Base-by-base conservation (phyloP, 2,113 vertebrate genomes). In the Trochalopteron elliotii region DNA sequence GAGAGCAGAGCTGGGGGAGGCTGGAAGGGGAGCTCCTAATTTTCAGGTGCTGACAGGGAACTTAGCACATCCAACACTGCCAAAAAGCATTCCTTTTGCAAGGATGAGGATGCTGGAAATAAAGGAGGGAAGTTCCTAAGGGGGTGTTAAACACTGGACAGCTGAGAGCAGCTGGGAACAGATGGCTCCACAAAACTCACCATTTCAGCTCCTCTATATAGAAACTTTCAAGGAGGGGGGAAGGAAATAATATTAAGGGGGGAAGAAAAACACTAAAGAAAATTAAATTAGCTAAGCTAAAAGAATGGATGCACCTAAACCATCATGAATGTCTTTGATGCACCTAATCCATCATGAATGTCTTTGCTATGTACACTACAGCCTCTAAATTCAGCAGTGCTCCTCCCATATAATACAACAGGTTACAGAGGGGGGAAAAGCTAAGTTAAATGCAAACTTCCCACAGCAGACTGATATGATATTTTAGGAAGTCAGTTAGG, bases 401-500 rank as follows among this genome's bases (percentile, higher is more conserved):
- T 88, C 20, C 67, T 91, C 30, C 71, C 67, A 5, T 42, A 9
- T 24, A 77, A 65, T 3, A 45, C 10, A 57, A 7, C 22, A 76
- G 19, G 27, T 65, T 83, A 87, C n/a, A 12, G 37, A 85, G 39
- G 19, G 5, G 53, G 12, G 10, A 45, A 84, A 61, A 31, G 8
- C 12, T 10, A 56, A 79, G 57, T 76, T 85, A 91, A 93, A 91
- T 15, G 39, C 55, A 55, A 84, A 85, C 82, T 96, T 90, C 94
- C 88, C 91, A 85, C 35, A 95, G 86, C 68, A 90, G 68, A 89
- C 79, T 53, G 69, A 63, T 75, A 53, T 0, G 22, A 6, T 92
- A 88, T 96, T 95, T 97, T 69, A 93, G 78, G 88, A 89, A 94
- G 65, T 76, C 93, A 96, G 80, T 91, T 94, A 89, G 93, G 90